Base-by-base conservation (phyloP, 2,113 vertebrate genomes). In the Numida meleagris region DNA sequence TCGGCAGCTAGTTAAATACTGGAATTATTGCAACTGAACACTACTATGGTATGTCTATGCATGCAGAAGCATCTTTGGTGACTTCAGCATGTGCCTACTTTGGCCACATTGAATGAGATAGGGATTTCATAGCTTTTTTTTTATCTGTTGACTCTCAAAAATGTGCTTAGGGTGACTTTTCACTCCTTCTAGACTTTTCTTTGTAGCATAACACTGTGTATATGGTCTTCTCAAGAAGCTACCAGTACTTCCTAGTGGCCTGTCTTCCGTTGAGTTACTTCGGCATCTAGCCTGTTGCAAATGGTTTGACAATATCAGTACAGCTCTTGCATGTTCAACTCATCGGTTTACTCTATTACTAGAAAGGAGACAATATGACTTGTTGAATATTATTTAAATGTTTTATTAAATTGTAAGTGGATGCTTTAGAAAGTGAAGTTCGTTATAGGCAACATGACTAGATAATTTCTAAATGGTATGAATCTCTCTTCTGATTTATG, bases 401-500 rank as follows among this genome's bases (percentile, higher is more conserved):
- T 82, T 65, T 88, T 93, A 75, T n/a, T 70, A 90, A 90, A 76
- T 53, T 79, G 5, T 50, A 75, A 87, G 38, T 33, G 53, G 78
- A 68, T 81, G 1, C 1, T 79, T 90, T 76, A 83, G 86, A 88
- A 82, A 76, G 63, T 59, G 0, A 73, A 73, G 72, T 76, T 93
- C 75, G 61, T 2, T 65, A 50, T 83, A 86, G 93, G 59, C 34
- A 88, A 95, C 97, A 95, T 14, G 19, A 87, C 51, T 89, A 94
- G 58, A 83, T 90, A 87, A 97, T 95, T 90, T 95, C 79, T 81
- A 40, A 62, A 59, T 68, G 66, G 50, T 92, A 78, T 94, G 96
- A 95, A 92, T 94, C 78, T 71, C 4, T 94, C 73, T 78, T 77
- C 80, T 94, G 77, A 97, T 95, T 96, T 96, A 93, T 94, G 74